Base-by-base conservation (phyloP, 2,113 vertebrate species). In the Mirza zaza region DNA sequence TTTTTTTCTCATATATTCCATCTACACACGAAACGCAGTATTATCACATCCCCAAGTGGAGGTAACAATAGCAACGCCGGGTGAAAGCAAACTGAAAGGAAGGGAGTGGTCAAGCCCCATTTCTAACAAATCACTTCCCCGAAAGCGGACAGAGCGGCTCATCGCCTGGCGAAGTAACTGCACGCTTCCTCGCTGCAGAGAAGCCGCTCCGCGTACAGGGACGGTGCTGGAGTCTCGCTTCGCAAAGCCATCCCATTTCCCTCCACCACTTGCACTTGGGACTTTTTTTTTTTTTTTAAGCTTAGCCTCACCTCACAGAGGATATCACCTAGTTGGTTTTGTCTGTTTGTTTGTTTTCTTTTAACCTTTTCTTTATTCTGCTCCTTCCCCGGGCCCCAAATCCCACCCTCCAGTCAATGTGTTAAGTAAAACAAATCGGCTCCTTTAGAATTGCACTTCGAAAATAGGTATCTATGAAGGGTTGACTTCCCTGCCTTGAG, bases 31-130 rank as follows among this genome's bases (percentile, higher is more conserved):
- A 5, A 50, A 80, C 76, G 34, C 73, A 70, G 50, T 29, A 15
- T 48, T 0, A 42, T 70, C 95, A 83, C n/a, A 87, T 89, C 86
- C 92, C 92, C 86, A 90, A 95, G 92, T 6, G 75, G 87, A 87
- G 90, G 48, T 88, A 95, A 97, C 81, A 97, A 97, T 1, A 96
- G 93, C 96, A 79, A 90, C 67, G 29, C 87, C 67, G 87, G 59
- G 87, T 96, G 95, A 89, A 97, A 95, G 90, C 86, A 87, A 84
- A 93, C 91, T 96, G 90, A 96, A 97, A 97, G 91, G 90, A 94
- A 95, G 93, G 85, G 91, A 97, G 97, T 10, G 95, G 96, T 96
- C 97, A 90, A 97, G 88, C 75, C 97, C 71, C 11, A 21, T 96
- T 32, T 87, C 89, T 87, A 95, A 96, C 82, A 95, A 0, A 95